Evolutionary conservation across 2,888 invertebrate species (phyloP), one percentile per base, ranked within the genome.

Genomic region (Masnerella sp.): DNA sequence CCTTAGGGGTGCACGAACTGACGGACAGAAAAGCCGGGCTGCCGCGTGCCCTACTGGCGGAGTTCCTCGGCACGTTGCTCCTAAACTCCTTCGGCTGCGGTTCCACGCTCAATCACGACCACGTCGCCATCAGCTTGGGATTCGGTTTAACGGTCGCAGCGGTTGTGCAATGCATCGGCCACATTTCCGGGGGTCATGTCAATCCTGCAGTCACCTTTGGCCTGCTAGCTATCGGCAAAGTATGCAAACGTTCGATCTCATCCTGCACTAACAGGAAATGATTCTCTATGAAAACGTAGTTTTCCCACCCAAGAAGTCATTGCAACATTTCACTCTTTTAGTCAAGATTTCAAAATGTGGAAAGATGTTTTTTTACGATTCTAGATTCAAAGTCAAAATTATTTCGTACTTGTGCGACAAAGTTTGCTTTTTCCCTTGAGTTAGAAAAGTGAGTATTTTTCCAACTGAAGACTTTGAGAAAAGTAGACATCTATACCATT

Each of bases 191-290:
- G 1, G 96, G 95, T 7, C 97, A 97, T 88, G 90, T 97, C 72
- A 98, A 98, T 90, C 97, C 97, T 0, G 97, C 97, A 0, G 96
- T 98, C 36, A 97, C 97, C 2, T 87, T 90, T 12, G 96, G 94
- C 1, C 90, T 97, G 88, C 88, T 95, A 56, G 91, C 93, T 8
- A 92, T 93, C 5, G 95, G 96, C 5, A 93, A 94, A 81, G 93
- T 87, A 78, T 12, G 42, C 28, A 42, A 43, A 43, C n/a, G n/a
- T n/a, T n/a, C n/a, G n/a, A n/a, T n/a, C n/a, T n/a, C n/a, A n/a
- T 30, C 3, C 3, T 30, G 8, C n/a, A 9, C n/a, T 30, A 2
- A 30, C 2, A 9, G 22, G 22, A 22, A 22, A 22, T 22, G 7
- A 22, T 22, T 22, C 22, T 22, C 22, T 3, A 22, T 22, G 7